A percentile compares a stretch with the other conserved stretches of the same genome.
Conservation (phyloP, 2,888 invertebrate genomes). For the Deilephila porcellus region DNA sequence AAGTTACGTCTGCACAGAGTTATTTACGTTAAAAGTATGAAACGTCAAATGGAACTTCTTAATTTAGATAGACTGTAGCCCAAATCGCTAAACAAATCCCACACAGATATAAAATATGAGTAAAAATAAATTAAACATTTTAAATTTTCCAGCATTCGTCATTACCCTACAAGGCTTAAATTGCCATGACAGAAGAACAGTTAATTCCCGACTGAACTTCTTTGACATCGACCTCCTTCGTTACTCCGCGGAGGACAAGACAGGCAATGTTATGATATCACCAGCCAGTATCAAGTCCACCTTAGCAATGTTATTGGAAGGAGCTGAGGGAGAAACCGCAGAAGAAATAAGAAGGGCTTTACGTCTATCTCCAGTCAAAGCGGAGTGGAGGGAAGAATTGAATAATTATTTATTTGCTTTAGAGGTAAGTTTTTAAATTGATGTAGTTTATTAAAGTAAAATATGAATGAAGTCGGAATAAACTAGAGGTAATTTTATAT, state of each 20-base stretch:
- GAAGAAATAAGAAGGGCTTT: conserved; percentile 84
- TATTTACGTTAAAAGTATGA: too few species aligned
- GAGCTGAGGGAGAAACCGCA: conserved; percentile 83
- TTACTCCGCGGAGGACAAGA: conserved; percentile 65
- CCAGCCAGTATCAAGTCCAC: conserved; percentile 87
- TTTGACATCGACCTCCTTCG: conserved; percentile 84
- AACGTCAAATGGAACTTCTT: too few species aligned
- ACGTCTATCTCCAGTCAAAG: conserved; percentile 76
- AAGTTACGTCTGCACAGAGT: too few species aligned
- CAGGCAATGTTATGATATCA: conserved; percentile 87
- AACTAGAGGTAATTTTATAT: too few species aligned
- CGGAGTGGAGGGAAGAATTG: conserved; percentile 67
- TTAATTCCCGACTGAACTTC: conserved; percentile 73
- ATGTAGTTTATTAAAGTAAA: too few species aligned
- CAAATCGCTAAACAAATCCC: too few species aligned
- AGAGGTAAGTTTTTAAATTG: conserved; percentile 52
- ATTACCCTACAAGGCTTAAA: conserved; percentile 53
- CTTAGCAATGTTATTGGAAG: conserved; percentile 87
- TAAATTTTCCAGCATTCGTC: conserved; percentile 53
- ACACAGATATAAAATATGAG: background rate
- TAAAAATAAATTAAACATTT: background rate
- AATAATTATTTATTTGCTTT: conserved; percentile 59
- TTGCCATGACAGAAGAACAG: conserved; percentile 40
- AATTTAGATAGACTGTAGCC: too few species aligned
- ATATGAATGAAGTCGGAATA: too few species aligned